A percentile compares a stretch with the other conserved stretches of the same genome.
phyloP scores from a whole-genome alignment of 64 coral and sea anemone genomes.

The Orbicella faveolata region DNA sequence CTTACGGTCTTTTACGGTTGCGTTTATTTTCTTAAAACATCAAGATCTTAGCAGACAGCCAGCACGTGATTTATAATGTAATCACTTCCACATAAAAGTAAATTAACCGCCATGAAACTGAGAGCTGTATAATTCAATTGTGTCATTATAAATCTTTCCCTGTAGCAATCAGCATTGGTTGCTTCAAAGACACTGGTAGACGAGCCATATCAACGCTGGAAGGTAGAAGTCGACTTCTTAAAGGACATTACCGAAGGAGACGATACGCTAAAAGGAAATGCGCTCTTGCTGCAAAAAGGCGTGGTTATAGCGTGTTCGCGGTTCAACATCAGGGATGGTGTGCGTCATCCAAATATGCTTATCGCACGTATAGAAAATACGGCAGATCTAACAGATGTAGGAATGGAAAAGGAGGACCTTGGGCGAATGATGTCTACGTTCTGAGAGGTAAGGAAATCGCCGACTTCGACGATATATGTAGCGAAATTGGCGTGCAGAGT shows the following conservation, averaged over 20 bases:
- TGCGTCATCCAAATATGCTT: conserved; percentile 6
- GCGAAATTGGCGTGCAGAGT: too few species aligned
- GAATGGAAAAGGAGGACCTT: conserved; percentile 51
- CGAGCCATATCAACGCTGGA: conserved; percentile 54
- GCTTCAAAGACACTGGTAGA: conserved; percentile 27
- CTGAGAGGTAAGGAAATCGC: neutral
- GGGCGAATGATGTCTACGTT: conserved; percentile 51
- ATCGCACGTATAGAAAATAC: conserved; percentile 31
- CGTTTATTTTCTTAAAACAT: too few species aligned
- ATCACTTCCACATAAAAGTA: too few species aligned
- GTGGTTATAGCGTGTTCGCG: conserved; percentile 43
- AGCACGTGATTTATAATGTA: too few species aligned
- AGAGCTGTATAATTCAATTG: neutral
- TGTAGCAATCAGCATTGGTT: conserved; percentile 34
- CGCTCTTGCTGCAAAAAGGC: conserved; percentile 17
- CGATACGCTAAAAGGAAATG: conserved; percentile 31
- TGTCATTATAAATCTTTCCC: neutral
- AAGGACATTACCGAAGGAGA: conserved; percentile 25
- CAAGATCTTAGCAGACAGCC: too few species aligned
- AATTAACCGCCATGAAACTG: too few species aligned
- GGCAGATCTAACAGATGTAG: conserved; percentile 39
- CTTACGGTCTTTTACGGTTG: too few species aligned
- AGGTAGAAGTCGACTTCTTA: conserved; percentile 21
- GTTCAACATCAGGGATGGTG: conserved; percentile 52
- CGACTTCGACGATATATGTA: neutral